phyloP scores from a whole-genome alignment of 2,113 vertebrate genomes.

The Pelvicachromis taeniatus region DNA sequence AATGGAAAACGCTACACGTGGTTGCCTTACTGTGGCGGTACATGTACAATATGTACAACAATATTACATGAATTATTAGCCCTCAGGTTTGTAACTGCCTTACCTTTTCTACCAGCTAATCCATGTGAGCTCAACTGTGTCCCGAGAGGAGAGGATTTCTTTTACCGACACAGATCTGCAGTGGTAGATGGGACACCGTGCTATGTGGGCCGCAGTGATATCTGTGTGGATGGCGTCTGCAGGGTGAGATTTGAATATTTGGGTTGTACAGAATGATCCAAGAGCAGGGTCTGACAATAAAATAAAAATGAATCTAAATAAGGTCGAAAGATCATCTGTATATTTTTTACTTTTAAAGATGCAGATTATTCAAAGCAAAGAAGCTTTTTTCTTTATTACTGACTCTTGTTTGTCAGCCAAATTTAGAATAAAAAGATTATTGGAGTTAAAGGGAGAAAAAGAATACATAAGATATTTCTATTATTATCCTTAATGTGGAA shows the following conservation, averaged over 20 bases:
- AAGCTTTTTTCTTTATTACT: background rate
- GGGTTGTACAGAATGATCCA: background rate
- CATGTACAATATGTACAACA: background rate
- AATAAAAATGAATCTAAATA: background rate
- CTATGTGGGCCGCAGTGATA: slow-evolving; percentile 78
- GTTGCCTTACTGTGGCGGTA: slow-evolving; percentile 89
- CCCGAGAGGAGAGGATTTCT: slow-evolving; percentile 88
- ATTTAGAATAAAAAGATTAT: background rate
- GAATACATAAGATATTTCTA: background rate
- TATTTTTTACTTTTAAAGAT: background rate
- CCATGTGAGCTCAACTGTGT: slow-evolving; percentile 92
- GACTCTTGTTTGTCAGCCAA: background rate
- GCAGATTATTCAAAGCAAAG: background rate
- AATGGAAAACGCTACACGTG: slow-evolving; percentile 81
- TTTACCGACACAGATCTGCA: slow-evolving; percentile 79
- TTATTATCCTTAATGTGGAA: background rate
- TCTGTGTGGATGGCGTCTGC: slow-evolving; percentile 88
- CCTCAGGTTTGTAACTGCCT: background rate
- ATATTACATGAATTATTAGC: background rate
- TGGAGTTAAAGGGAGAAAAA: background rate
- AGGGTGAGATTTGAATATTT: slow-evolving; percentile 64
- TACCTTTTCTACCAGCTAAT: slow-evolving; percentile 63
- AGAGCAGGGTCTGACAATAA: background rate
- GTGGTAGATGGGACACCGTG: slow-evolving; percentile 88
- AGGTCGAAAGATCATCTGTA: background rate